A percentile compares a stretch with the other conserved stretches of the same genome.
Conservation (phyloP, 2,797 vertebrate genomes). For the Coregonus sp. region DNA sequence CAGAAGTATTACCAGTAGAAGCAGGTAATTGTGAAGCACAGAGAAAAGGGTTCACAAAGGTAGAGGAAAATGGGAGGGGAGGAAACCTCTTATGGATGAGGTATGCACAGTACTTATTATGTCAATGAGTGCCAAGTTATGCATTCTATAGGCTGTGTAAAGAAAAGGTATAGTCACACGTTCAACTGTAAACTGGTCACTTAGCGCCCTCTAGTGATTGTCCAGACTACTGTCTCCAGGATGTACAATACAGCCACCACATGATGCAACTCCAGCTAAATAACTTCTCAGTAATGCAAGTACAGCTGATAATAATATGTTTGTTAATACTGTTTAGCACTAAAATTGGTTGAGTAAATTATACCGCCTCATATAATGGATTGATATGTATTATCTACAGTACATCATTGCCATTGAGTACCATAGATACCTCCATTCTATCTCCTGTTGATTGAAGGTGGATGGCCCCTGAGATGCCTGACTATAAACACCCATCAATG, state of each 20-base stretch:
- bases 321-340: too few relatives aligned
- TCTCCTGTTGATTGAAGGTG: neutral
- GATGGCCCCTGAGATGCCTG: too few relatives aligned
- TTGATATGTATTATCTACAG: neutral
- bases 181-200: slow-evolving; percentile 8
- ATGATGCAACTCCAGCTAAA: neutral
- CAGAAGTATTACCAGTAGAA: neutral
- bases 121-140: neutral
- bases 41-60: too few relatives aligned
- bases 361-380: neutral
- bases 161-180: neutral
- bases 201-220: slow-evolving; percentile 49
- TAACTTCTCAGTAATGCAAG: neutral
- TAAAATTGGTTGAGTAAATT: neutral
- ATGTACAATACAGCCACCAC: neutral
- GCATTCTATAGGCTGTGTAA: neutral
- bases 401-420: neutral
- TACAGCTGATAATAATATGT: neutral
- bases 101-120: neutral
- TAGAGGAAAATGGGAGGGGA: too few relatives aligned
- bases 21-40: neutral
- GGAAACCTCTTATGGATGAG: neutral
- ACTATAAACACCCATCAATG: neutral
- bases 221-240: neutral
- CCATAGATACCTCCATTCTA: neutral